phyloP scores from a whole-genome alignment of 2,888 invertebrate species.

The Gastracanthus pulcherrimus region DNA sequence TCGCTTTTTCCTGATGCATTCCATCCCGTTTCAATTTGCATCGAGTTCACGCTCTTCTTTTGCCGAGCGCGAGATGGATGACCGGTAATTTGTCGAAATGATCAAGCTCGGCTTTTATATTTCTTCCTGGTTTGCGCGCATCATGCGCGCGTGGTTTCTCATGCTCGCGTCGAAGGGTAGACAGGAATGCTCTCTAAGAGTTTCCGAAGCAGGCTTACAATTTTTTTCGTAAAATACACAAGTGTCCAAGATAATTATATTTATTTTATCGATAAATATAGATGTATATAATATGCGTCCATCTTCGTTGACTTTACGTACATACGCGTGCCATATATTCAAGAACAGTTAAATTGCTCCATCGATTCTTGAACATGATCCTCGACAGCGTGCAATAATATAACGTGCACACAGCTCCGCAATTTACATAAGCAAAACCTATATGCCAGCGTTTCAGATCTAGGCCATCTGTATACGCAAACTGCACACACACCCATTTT shows the following conservation, averaged over 20 bases:
- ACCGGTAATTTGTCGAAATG: slow-evolving; percentile 18
- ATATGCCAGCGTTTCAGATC: background rate
- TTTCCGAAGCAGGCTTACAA: background rate
- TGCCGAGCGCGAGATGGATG: background rate
- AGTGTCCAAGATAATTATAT: no score
- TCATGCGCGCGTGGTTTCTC: no score
- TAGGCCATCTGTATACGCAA: background rate
- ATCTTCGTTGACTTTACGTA: no score
- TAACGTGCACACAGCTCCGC: background rate
- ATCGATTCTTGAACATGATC: background rate
- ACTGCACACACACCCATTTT: background rate
- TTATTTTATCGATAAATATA: no score
- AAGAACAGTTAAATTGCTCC: background rate
- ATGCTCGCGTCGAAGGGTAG: no score
- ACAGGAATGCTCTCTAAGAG: background rate
- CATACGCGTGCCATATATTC: background rate
- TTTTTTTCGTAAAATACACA: no score
- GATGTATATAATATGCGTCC: no score
- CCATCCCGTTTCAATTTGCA: slow-evolving; percentile 41
- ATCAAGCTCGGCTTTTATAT: background rate
- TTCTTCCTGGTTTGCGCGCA: background rate
- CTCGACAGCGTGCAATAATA: background rate
- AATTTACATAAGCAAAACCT: slow-evolving; percentile 4
- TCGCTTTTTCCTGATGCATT: slow-evolving; percentile 23
- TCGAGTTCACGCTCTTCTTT: slow-evolving; percentile 17